Conservation (phyloP, 2,888 invertebrate species). For the Pimpla rufipes region DNA sequence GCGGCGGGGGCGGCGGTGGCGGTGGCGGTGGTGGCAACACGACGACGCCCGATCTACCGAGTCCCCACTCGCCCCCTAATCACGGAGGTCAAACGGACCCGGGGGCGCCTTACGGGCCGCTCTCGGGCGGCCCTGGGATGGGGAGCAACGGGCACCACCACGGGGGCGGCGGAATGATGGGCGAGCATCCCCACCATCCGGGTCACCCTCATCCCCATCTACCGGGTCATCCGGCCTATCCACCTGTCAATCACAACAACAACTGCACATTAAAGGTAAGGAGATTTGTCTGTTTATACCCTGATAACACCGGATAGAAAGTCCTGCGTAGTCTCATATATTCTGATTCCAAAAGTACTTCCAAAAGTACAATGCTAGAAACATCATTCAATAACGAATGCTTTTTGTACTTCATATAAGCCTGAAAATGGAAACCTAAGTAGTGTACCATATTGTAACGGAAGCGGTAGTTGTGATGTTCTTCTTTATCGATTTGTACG, state of each 20-base stretch:
- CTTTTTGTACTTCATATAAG: no score
- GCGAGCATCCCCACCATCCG: constrained; percentile 84
- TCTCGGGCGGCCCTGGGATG: constrained; percentile 81
- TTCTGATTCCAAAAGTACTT: no score
- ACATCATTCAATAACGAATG: no score
- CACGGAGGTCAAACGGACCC: constrained; percentile 81
- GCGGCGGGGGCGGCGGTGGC: constrained; percentile 77
- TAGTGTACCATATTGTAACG: no score
- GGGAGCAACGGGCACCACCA: constrained; percentile 83
- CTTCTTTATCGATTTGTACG: no score
- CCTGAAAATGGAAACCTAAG: no score
- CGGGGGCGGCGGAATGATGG: constrained; percentile 83
- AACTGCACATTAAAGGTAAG: constrained; percentile 86
- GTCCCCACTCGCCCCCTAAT: constrained; percentile 82
- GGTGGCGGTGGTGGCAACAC: constrained; percentile 81
- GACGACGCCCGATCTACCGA: constrained; percentile 84
- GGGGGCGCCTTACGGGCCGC: constrained; percentile 71
- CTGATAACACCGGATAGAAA: no score
- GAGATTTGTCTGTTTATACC: no score
- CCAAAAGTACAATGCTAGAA: no score
- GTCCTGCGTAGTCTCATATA: no score
- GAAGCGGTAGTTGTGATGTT: no score
- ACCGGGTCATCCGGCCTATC: constrained; percentile 85
- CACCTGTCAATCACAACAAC: constrained; percentile 85
- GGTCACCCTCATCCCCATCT: constrained; percentile 88